These are phyloP conservation scores for Danaus plexippus DNA, from an alignment of 1,140 invertebrate genomes.

Conservation along the genomic window DNA sequence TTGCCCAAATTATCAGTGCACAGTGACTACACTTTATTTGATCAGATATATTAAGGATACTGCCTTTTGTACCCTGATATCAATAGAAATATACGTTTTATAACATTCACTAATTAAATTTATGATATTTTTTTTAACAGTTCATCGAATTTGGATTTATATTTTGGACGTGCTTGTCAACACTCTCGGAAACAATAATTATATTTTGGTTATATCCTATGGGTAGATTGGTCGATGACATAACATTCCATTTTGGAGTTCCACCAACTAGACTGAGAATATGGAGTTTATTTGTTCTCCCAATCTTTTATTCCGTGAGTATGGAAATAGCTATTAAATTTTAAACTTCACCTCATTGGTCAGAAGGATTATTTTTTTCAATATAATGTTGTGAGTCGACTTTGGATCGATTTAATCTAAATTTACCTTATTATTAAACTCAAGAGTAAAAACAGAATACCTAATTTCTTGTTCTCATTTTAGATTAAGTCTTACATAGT, in stretches of 20 bases:
- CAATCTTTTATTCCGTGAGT: slow-evolving; percentile 26
- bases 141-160: slow-evolving; percentile 4
- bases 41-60: too few relatives aligned
- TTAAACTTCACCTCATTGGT: neutral
- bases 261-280: slow-evolving; percentile 22
- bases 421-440: too few relatives aligned
- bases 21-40: too few relatives aligned
- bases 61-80: too few relatives aligned
- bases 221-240: slow-evolving; percentile 26
- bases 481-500: too few relatives aligned
- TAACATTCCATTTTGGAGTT: slow-evolving; percentile 27
- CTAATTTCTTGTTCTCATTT: too few relatives aligned
- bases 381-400: too few relatives aligned
- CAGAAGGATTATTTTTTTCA: neutral
- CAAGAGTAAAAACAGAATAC: too few relatives aligned
- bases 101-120: neutral
- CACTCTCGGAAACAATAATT: slow-evolving; percentile 18
- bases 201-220: slow-evolving; percentile 27
- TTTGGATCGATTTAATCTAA: too few relatives aligned
- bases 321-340: slow-evolving; percentile 1
- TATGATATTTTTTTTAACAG: slow-evolving; percentile 9
- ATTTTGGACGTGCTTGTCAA: slow-evolving; percentile 7
- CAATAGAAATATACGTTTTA: too few relatives aligned
- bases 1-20: too few relatives aligned
- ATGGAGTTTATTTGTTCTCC: slow-evolving; percentile 23